phyloP scores from a whole-genome alignment of 2,888 invertebrate species.

The Thalpophila matura region DNA sequence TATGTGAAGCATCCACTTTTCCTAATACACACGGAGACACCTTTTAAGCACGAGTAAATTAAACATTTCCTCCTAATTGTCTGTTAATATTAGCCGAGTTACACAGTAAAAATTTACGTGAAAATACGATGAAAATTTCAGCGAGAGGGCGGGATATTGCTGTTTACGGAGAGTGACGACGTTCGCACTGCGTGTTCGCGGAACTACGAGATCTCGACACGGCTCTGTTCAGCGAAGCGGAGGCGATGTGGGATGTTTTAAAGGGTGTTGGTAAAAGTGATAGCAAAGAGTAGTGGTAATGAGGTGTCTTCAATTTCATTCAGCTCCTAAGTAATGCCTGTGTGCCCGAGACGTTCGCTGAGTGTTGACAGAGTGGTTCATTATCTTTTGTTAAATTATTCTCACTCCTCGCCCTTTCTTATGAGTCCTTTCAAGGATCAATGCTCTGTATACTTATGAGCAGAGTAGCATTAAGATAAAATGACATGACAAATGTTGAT shows the following conservation, averaged over 20 bases:
- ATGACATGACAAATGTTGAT: constrained; percentile 23
- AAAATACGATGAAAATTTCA: constrained; percentile 69
- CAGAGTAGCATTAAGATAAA: constrained; percentile 4
- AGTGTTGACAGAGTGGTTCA: constrained; percentile 75
- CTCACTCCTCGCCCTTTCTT: constrained; percentile 45
- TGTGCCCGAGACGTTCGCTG: constrained; percentile 59
- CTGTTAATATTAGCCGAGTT: constrained; percentile 57
- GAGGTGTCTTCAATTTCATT: constrained; percentile 67
- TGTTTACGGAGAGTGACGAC: constrained; percentile 57
- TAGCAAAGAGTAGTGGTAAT: constrained; percentile 55
- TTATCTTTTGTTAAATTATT: constrained; percentile 70
- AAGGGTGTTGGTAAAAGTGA: constrained; percentile 23
- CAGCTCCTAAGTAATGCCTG: constrained; percentile 63
- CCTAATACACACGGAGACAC: constrained; percentile 19
- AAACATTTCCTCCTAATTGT: constrained; percentile 48
- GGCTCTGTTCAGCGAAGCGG: constrained; percentile 43
- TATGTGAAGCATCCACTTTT: constrained; percentile 18
- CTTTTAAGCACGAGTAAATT: constrained; percentile 42
- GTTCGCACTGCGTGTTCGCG: constrained; percentile 42
- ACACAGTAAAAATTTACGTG: constrained; percentile 66
- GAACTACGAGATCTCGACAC: constrained; percentile 61
- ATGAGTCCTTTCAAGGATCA: constrained; percentile 29
- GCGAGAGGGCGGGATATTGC: constrained; percentile 61
- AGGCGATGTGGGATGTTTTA: constrained; percentile 13
- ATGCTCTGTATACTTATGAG: constrained; percentile 16